A percentile compares a stretch with the other conserved stretches of the same genome.
Conservation (phyloP, 2,888 invertebrate species). For the Eulithis testata region DNA sequence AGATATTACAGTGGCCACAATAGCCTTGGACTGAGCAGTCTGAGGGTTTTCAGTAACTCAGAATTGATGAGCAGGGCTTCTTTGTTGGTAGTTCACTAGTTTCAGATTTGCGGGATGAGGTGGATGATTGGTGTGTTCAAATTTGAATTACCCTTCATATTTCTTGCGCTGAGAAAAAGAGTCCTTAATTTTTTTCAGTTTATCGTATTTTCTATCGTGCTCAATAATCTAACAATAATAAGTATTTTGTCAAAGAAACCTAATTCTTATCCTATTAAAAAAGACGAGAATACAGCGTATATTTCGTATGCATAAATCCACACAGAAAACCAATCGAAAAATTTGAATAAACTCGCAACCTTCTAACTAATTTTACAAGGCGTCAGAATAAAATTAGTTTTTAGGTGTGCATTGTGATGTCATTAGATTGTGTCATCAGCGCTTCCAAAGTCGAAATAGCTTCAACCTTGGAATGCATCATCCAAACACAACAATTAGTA, state of each 20-base stretch:
- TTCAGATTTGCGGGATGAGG: slow-evolving; percentile 14
- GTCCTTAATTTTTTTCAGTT: too few relatives aligned
- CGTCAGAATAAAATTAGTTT: slow-evolving; percentile 27
- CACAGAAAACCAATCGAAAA: too few relatives aligned
- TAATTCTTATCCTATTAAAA: too few relatives aligned
- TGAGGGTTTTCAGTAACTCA: slow-evolving; percentile 29
- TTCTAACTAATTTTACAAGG: slow-evolving; percentile 26
- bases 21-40: slow-evolving; percentile 36
- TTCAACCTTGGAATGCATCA: slow-evolving; percentile 12
- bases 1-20: slow-evolving; percentile 56
- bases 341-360: background rate
- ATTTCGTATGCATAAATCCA: too few relatives aligned
- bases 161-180: background rate
- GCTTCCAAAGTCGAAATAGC: slow-evolving; percentile 9
- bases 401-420: slow-evolving; percentile 19
- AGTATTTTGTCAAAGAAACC: too few relatives aligned
- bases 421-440: slow-evolving; percentile 17
- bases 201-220: too few relatives aligned
- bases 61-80: slow-evolving; percentile 32
- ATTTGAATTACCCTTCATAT: background rate
- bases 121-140: slow-evolving; percentile 11
- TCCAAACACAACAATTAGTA: background rate
- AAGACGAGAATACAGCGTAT: too few relatives aligned
- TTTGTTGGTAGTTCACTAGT: slow-evolving; percentile 21
- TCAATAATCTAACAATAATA: too few relatives aligned